Evolutionary conservation across 1,140 invertebrate genomes (phyloP).

Genomic region (Drosophila saltans): DNA sequence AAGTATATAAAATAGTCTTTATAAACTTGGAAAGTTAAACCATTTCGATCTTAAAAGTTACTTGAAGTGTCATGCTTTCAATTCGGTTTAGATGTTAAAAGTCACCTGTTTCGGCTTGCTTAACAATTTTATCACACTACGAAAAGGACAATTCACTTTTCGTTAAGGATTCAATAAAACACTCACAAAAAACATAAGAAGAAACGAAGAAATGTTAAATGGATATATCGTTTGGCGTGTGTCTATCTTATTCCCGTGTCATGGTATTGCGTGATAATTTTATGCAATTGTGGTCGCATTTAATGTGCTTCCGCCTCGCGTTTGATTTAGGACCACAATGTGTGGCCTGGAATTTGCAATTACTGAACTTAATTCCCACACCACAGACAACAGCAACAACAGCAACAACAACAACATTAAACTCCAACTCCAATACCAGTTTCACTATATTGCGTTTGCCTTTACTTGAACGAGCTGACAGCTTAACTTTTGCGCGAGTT

Average conservation of each 20-base stretch:
- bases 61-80: too few relatives aligned
- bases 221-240: not conserved
- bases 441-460: too few relatives aligned
- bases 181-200: slow-evolving; percentile 9
- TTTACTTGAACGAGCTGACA: slow-evolving; percentile 49
- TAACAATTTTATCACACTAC: too few relatives aligned
- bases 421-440: too few relatives aligned
- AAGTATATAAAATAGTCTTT: too few relatives aligned
- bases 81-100: too few relatives aligned
- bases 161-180: too few relatives aligned
- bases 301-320: slow-evolving; percentile 67
- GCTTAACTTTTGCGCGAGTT: slow-evolving; percentile 51
- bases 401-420: not conserved
- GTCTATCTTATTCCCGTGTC: slow-evolving; percentile 1
- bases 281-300: slow-evolving; percentile 73
- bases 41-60: too few relatives aligned
- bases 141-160: too few relatives aligned
- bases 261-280: slow-evolving; percentile 64
- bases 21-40: too few relatives aligned
- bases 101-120: too few relatives aligned
- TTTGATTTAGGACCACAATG: slow-evolving; percentile 71
- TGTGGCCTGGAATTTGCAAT: slow-evolving; percentile 75
- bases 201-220: not conserved
- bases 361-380: slow-evolving; percentile 36
- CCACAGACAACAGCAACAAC: not conserved